These are phyloP conservation scores for Lophura swinhoii DNA, from an alignment of 2,797 vertebrate genomes.

Conservation along the genomic window DNA sequence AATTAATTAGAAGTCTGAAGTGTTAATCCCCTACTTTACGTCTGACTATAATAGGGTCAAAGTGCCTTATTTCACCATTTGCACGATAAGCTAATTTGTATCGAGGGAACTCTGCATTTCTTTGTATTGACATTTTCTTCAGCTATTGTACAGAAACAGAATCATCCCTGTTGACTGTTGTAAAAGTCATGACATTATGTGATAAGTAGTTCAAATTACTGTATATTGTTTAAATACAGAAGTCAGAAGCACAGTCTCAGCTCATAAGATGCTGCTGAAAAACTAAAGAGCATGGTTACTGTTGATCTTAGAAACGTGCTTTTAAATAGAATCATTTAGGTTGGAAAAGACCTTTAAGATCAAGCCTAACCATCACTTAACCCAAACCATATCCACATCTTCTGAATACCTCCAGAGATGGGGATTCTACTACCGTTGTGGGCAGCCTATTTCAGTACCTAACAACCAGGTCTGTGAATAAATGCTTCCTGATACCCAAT, in stretches of 20 bases:
- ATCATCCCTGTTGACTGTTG: background rate
- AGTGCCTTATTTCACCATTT: slow-evolving; percentile 13
- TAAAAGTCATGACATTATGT: background rate
- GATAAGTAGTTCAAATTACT: background rate
- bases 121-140: slow-evolving; percentile 47
- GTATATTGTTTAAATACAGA: background rate
- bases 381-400: background rate
- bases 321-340: background rate
- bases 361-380: background rate
- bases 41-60: background rate
- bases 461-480: background rate
- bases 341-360: background rate
- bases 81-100: background rate
- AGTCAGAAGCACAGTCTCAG: background rate
- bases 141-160: background rate
- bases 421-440: background rate
- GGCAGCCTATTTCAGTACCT: background rate
- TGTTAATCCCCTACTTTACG: slow-evolving; percentile 13
- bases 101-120: background rate
- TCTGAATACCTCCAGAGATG: background rate
- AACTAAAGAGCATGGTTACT: background rate
- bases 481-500: background rate
- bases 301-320: background rate
- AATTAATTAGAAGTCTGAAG: slow-evolving; percentile 33
- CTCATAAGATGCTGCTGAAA: background rate